Base-by-base conservation (phyloP, 2,797 vertebrate genomes). In the Euphonia xanthogaster region DNA sequence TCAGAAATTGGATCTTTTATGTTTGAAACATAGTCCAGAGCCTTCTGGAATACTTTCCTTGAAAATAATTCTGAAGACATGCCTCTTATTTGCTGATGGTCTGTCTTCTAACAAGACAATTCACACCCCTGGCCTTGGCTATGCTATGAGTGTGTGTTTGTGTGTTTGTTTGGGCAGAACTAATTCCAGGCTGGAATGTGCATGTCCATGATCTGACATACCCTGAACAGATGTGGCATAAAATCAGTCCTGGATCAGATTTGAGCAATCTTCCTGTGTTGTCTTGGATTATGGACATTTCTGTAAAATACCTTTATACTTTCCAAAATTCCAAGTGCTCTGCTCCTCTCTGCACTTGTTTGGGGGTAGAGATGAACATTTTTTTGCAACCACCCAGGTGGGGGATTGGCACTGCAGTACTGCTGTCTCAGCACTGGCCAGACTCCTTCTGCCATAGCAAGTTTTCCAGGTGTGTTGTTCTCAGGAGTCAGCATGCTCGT, bases 401-500 rank as follows among this genome's bases (percentile, higher is more conserved):
- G 35, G 39, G 53, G 48, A 6, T 45, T 0, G 1, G 1, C 48
- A 35, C 35, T 50, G 5, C 48, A 11, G 33, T 40, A 68, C 78
- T 70, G 63, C 60, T 33, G 8, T 28, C 66, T 27, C 22, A 88
- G 42, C 45, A 17, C 1, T 15, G 42, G 16, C 58, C 47, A 16
- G 5, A 17, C 51, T 90, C 12, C 81, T 55, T 45, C 18, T 81
- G 58, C 62, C 31, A 0, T 1, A 17, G 7, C 22, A n/a, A 1
- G 30, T 24, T 27, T 71, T 70, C 9, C 14, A 27, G 6, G 28
- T 27, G 87, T 37, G n/a, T 7, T 14, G 2, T 24, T 76, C 30
- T 3, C 35, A 17, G 19, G 17, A 61, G 42, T 21, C 44, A 5
- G 18, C 2, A 0, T 23, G 50, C 62, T 51, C 1, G 0, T 62